These are phyloP conservation scores for Pedetes capensis DNA, from an alignment of 2,113 vertebrate genomes.

Conservation along the genomic window DNA sequence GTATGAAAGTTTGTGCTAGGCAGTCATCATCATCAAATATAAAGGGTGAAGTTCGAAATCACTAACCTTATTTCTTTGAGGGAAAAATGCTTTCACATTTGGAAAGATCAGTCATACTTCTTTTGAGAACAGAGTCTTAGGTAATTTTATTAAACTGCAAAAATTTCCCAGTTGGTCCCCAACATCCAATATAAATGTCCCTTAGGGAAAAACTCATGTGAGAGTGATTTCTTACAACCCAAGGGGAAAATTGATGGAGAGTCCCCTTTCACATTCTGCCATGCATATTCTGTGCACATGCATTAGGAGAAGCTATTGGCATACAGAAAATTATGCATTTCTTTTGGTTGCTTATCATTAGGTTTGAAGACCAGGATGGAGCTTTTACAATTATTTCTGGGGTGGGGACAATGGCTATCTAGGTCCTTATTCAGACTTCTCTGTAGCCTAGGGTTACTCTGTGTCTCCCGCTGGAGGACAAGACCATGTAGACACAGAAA, in stretches of 20 bases:
- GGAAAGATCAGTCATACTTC: not conserved
- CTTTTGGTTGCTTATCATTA: not conserved
- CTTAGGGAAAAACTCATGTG: constrained; percentile 24
- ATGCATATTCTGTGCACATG: not conserved
- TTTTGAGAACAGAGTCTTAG: not conserved
- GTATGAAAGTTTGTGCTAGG: no score
- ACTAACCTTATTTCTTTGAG: not conserved
- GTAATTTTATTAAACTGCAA: constrained; percentile 8
- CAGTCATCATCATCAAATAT: no score
- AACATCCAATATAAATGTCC: not conserved
- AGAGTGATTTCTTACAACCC: constrained; percentile 36
- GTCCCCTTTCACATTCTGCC: constrained; percentile 47
- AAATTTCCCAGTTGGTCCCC: constrained; percentile 44
- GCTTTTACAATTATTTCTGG: not conserved
- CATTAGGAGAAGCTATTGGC: not conserved
- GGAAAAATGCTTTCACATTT: not conserved
- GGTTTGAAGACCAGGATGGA: not conserved
- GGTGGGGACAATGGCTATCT: not conserved
- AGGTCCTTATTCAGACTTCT: not conserved
- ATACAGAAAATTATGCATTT: not conserved
- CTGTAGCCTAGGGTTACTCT: not conserved
- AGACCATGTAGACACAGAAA: not conserved
- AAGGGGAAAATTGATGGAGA: constrained; percentile 44
- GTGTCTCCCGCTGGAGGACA: not conserved
- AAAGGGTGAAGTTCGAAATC: not conserved